Evolutionary conservation across 2,113 vertebrate genomes (phyloP).

Genomic region (Carassius auratus): DNA sequence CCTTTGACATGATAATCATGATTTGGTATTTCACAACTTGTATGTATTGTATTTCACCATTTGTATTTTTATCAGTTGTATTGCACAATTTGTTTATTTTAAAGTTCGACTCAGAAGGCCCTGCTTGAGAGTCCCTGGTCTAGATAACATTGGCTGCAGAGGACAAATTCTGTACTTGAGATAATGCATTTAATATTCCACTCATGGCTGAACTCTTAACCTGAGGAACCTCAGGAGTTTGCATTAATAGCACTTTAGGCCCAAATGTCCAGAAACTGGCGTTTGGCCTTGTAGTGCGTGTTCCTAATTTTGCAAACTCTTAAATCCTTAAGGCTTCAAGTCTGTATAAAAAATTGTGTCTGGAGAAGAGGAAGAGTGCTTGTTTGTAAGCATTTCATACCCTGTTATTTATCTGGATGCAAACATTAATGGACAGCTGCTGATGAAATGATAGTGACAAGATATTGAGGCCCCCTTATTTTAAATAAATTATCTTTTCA

Average conservation of each 20-base stretch:
- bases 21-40: not conserved
- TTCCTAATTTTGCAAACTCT: conserved; percentile 63
- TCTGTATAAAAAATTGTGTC: conserved; percentile 26
- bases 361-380: conserved; percentile 2
- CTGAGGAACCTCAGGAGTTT: conserved; percentile 58
- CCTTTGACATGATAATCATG: not conserved
- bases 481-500: not conserved
- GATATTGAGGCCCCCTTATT: not conserved
- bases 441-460: not conserved
- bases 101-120: not conserved
- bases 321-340: conserved; percentile 60
- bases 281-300: conserved; percentile 57
- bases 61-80: too few species aligned
- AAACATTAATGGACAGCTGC: not conserved
- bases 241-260: conserved; percentile 68
- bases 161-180: conserved; percentile 8
- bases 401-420: not conserved
- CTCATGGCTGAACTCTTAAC: conserved; percentile 62
- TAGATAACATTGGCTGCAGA: conserved; percentile 14
- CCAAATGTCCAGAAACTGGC: conserved; percentile 54
- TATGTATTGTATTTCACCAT: too few species aligned
- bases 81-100: not conserved
- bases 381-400: not conserved
- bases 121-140: not conserved
- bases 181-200: conserved; percentile 61